Base-by-base conservation (phyloP, 2,113 vertebrate species). In the Amphilophus citrinellus region DNA sequence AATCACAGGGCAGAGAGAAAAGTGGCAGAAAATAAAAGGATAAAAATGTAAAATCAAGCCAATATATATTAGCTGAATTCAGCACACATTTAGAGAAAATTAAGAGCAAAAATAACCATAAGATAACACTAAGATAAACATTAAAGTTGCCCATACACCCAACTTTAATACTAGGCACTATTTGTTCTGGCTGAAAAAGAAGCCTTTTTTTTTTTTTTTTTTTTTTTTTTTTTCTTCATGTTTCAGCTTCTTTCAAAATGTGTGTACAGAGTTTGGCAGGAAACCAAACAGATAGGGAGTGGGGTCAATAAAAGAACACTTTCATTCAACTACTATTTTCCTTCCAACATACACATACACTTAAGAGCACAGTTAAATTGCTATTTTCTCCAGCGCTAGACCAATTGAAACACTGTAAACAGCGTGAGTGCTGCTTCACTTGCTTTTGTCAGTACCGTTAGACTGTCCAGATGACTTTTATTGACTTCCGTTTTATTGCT, bases 231-330 rank as follows among this genome's bases (percentile, higher is more conserved):
- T 35, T 79, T 76, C 76, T 77, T 82, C 37, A 32, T 77, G 47
- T 80, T 82, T 79, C 56, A n/a, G 76, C 73, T 81, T 85, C 80
- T 83, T 78, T 86, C 32, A 85, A 77, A 58, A 80, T 24, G 84
- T 75, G 80, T 87, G 76, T 85, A 82, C 76, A 77, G 61, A 71
- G n/a, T 37, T 68, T 92, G 90, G 90, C 84, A 82, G 83, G 3
- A 78, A 89, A 85, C 85, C 93, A 88, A 83, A 85, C 80, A 78
- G 89, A 92, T 83, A 90, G 63, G 68, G 84, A 85, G 82, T 2
- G 13, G 22, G 89, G 84, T 89, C 89, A 87, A 76, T 88, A 68
- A 83, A 84, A 90, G 77, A 89, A 90, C 79, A 83, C 76, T 75
- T 76, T 84, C 61, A 88, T 79, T 87, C 79, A 82, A 73, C 79